These are phyloP conservation scores for Aphyosemion australe DNA, from an alignment of 2,113 vertebrate species.

Conservation along the genomic window DNA sequence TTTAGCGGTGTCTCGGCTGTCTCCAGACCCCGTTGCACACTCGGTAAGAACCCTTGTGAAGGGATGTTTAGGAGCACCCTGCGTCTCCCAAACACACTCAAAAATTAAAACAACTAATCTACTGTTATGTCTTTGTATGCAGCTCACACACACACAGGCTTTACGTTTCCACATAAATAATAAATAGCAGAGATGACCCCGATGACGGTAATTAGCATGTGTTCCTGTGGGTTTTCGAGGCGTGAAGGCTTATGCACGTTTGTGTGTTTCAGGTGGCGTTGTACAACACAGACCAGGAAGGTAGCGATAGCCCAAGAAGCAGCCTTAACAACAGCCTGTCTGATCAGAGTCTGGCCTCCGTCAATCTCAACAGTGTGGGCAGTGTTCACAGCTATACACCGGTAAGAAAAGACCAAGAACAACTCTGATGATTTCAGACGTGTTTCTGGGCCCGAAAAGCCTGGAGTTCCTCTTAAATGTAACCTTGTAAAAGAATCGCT, in stretches of 20 bases:
- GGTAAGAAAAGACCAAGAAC: slow-evolving; percentile 79
- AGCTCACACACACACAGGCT: slow-evolving; percentile 11
- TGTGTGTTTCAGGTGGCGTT: slow-evolving; percentile 84
- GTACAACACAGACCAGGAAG: slow-evolving; percentile 91
- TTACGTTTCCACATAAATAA: slow-evolving; percentile 38
- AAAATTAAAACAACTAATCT: slow-evolving; percentile 24
- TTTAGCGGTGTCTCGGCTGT: slow-evolving; percentile 71
- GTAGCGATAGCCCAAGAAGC: slow-evolving; percentile 91
- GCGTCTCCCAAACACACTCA: slow-evolving; percentile 1
- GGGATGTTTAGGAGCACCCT: slow-evolving; percentile 33
- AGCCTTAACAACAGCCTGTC: slow-evolving; percentile 97
- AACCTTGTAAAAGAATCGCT: background rate
- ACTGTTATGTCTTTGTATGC: slow-evolving; percentile 37
- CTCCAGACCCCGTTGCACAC: slow-evolving; percentile 47
- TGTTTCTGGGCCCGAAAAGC: background rate
- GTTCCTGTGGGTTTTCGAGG: slow-evolving; percentile 17
- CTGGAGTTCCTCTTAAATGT: background rate
- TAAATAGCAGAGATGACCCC: slow-evolving; percentile 4
- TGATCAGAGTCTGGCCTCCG: slow-evolving; percentile 91
- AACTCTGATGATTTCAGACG: background rate
- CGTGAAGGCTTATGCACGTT: slow-evolving; percentile 18
- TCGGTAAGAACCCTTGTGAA: slow-evolving; percentile 41
- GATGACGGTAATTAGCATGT: slow-evolving; percentile 11
- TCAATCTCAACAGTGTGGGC: slow-evolving; percentile 92
- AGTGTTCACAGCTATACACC: slow-evolving; percentile 90